Base-by-base conservation (phyloP, 2,888 invertebrate genomes). In the Pseudeuparius sepicola region DNA sequence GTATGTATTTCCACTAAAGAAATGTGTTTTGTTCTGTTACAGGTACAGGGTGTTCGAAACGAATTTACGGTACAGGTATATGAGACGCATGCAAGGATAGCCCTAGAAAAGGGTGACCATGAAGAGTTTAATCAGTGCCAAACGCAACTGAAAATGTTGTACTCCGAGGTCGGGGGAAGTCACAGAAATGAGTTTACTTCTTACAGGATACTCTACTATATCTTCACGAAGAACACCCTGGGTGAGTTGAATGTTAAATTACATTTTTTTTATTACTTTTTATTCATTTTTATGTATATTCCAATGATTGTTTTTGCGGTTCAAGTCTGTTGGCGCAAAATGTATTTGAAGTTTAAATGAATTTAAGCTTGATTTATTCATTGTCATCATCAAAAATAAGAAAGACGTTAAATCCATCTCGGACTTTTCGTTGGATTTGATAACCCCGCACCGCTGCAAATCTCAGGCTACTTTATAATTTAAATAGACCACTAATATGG, bases 121-220 rank as follows among this genome's bases (percentile, higher is more conserved):
- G 96, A 94, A 58, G 98, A 99, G 61, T 98, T 97, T 60, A 99
- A 99, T 70, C 97, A 98, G 63, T 99, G 98, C 60, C 98, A 98
- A 66, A 93, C 94, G 9, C 98, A 99, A 66, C 70, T 99, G 34
- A 89, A 89, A 68, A 85, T 89, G 74, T 71, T 99, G 17, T 98
- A 98, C 61, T 65, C 75, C 44, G 88, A 89, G 61, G 64, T 84
- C 40, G 80, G 76, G 14, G 71, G 71, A 40, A 68, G 67, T 30
- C 87, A 94, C 68, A 71, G 77, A 42, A 73, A 83, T 44, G 98
- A 99, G 65, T 99, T 99, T 64, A 83, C 84, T 32, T 93, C 94
- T 32, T 99, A 99, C 63, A 71, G 96, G 49, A 88, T 99, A 57
- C 68, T 99, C 28, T 99, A 98, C 61, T 96, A 90, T 57, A 87